phyloP scores from a whole-genome alignment of 2,797 vertebrate species.

The Gorsachius magnificus region DNA sequence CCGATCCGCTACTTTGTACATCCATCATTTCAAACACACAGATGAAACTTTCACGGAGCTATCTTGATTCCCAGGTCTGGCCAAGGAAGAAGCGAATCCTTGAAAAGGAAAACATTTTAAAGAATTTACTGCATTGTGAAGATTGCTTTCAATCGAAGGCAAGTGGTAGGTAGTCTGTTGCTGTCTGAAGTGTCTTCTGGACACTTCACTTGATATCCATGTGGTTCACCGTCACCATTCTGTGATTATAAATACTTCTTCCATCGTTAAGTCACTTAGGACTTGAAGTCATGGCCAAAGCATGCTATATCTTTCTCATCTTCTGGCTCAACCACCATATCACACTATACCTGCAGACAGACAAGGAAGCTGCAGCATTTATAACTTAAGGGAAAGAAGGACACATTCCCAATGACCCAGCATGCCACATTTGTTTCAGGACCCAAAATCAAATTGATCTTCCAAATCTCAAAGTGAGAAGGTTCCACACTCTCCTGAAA shows the following conservation, averaged over 20 bases:
- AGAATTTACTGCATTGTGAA: background rate
- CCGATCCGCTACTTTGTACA: background rate
- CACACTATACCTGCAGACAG: background rate
- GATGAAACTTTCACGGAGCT: background rate
- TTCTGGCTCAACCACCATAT: background rate
- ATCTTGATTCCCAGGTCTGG: background rate
- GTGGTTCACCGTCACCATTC: background rate
- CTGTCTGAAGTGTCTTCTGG: background rate
- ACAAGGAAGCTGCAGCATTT: background rate
- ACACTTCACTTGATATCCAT: background rate
- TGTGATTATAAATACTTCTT: background rate
- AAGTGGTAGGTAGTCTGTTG: background rate
- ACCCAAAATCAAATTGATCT: background rate
- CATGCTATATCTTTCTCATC: background rate
- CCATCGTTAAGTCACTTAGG: background rate
- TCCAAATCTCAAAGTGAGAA: background rate
- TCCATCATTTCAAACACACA: background rate
- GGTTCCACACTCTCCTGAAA: background rate
- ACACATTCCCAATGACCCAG: background rate
- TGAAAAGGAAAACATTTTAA: background rate
- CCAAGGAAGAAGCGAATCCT: background rate
- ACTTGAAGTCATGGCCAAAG: background rate
- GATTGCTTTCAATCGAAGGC: background rate
- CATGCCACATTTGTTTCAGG: background rate
- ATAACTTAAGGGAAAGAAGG: background rate